Evolutionary conservation across 2,797 vertebrate genomes (phyloP), one percentile per base, ranked within the genome.

Genomic region (Jordanella pulchra): DNA sequence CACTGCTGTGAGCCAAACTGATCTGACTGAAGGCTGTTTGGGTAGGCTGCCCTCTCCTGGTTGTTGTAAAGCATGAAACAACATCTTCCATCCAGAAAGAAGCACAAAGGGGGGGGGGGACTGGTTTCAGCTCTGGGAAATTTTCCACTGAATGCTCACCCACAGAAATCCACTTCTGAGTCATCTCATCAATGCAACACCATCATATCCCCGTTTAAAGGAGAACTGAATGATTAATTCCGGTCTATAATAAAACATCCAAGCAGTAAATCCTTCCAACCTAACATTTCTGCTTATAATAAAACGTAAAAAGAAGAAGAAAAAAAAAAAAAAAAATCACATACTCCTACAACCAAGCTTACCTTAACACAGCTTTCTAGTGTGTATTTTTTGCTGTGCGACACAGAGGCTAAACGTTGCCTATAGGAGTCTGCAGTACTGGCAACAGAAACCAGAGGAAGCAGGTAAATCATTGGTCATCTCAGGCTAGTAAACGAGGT

Each of bases 11-110:
- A 63, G n/a, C 15, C 27, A 50, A 55, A 66, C 35, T 39, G 71
- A 30, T 65, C 67, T 76, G 72, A 84, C 69, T 83, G 77, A 55
- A 72, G 88, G 86, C 86, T 87, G 89, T 89, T 93, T 94, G 92
- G 82, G 87, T 87, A 92, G 90, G 84, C 90, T 93, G 94, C 93
- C 94, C 93, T 91, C 94, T 95, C 86, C 93, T 95, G 94, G 93
- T 89, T 80, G 77, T 81, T 90, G 73, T 42, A 76, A 53, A 78
- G 81, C 80, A 89, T 76, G 66, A 79, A 63, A 76, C 42, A 51
- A 75, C 60, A 78, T 55, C 65, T 82, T 70, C 56, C 63, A 77
- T 35, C 55, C 56, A 72, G 67, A 65, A 32, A 63, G 17, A 48
- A 50, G 1, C 35, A 11, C 28, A 27, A 21, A 7, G n/a, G 2